Percentiles rank a stretch among this genome's conserved stretches.
Evolutionary conservation across 2,888 invertebrate genomes (phyloP).

Genomic region (Zelleria hepariella): DNA sequence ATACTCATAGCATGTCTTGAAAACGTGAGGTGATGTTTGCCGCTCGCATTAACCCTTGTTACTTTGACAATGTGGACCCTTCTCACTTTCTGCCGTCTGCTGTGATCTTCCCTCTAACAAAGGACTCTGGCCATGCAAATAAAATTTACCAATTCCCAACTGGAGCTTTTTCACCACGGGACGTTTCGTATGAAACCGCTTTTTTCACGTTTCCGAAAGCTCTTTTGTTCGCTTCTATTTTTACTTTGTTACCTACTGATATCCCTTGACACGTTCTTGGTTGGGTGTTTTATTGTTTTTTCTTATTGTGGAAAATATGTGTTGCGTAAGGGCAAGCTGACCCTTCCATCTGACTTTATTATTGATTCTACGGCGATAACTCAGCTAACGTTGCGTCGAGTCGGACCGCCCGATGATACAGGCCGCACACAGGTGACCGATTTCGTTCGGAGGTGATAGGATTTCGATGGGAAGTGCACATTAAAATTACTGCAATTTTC

Average conservation of each 20-base stretch:
- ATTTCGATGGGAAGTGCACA: too few relatives aligned
- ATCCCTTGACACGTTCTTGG: not conserved
- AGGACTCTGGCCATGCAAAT: conserved; percentile 35
- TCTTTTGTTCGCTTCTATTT: not conserved
- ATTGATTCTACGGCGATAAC: not conserved
- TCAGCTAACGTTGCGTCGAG: not conserved
- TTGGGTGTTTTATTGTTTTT: not conserved
- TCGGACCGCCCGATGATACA: not conserved
- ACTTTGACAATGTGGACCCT: conserved; percentile 51
- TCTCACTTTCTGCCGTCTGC: conserved; percentile 36
- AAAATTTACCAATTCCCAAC: conserved; percentile 30
- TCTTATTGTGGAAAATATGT: not conserved
- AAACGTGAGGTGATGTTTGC: conserved; percentile 36
- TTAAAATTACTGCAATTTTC: too few relatives aligned
- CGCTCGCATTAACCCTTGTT: conserved; percentile 53
- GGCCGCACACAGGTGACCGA: too few relatives aligned
- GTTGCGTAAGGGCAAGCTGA: not conserved
- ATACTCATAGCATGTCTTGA: conserved; percentile 7
- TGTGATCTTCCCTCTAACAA: conserved; percentile 24
- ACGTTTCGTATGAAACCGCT: not conserved
- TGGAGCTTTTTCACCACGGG: conserved; percentile 22
- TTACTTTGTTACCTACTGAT: not conserved
- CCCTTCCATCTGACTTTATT: not conserved
- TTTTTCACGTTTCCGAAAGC: not conserved
- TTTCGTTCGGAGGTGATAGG: too few relatives aligned